Base-by-base conservation (phyloP, 2,888 invertebrate genomes). In the Diplazon laetatorius region DNA sequence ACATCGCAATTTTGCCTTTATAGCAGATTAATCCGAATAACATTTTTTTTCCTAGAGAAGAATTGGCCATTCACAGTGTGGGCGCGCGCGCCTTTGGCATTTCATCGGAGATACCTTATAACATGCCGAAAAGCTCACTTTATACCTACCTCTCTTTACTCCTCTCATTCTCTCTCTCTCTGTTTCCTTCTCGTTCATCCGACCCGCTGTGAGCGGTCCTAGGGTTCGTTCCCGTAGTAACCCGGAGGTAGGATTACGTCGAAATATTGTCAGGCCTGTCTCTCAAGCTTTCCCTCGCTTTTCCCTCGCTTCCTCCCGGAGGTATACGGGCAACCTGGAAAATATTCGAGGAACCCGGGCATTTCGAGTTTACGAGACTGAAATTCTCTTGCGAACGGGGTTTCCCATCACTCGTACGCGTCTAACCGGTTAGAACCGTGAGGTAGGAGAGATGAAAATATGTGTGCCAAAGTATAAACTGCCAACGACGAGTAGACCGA, bases 311-410 rank as follows among this genome's bases (percentile, higher is more conserved):
- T 9, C 52, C n/a, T n/a, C n/a, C 14, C 25, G 22, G 25, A 68
- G 48, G 55, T 35, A 18, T 37, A n/a, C n/a, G n/a, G 57, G n/a
- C 62, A 68, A 59, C 39, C 59, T 42, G 37, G 57, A 44, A 74
- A 76, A 76, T 71, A 71, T 81, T 76, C 42, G 46, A 70, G 68
- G 52, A 73, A 71, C 42, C 57, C 16, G 71, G n/a, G 79, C 71
- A 79, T 74, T 79, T 81, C 59, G 55, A 20, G 73, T 77, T 71
- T 59, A 46, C 71, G 68, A 79, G 68, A 18, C 52, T 59, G 72
- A 75, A 74, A 75, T 80, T 80, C 66, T 66, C 48, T 62, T 37
- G 59, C 50, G 35, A 52, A 44, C 37, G 39, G 37, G 20, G 42
- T 22, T 30, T 59, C 35, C 44, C 39, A 12, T 60, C 30, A 42